Evolutionary conservation across 2,888 invertebrate genomes (phyloP).

Genomic region (Synergus laeviventris): DNA sequence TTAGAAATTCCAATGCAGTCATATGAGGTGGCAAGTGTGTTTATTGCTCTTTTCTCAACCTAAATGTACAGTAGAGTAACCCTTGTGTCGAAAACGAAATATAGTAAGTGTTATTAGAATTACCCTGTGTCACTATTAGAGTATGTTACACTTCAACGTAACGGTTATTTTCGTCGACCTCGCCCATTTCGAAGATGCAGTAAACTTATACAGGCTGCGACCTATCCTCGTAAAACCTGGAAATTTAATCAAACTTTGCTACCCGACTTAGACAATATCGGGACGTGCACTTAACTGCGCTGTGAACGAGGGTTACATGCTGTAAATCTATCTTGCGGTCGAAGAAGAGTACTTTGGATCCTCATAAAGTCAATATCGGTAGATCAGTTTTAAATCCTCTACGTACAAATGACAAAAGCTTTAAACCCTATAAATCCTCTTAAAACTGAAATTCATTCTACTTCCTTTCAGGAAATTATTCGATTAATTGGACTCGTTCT

Average conservation of each 20-base stretch:
- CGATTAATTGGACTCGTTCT: not conserved
- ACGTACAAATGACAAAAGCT: slow-evolving; percentile 18
- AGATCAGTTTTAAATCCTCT: not conserved
- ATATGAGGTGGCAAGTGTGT: slow-evolving; percentile 45
- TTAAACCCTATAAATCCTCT: not conserved
- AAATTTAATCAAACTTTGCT: slow-evolving; percentile 67
- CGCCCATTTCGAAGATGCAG: slow-evolving; percentile 43
- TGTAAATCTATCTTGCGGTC: slow-evolving; percentile 49
- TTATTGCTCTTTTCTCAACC: slow-evolving; percentile 43
- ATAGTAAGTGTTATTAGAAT: not conserved
- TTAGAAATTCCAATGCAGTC: slow-evolving; percentile 51
- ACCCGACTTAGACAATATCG: slow-evolving; percentile 55
- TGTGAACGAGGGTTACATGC: slow-evolving; percentile 44
- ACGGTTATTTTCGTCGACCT: slow-evolving; percentile 43
- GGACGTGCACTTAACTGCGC: slow-evolving; percentile 44
- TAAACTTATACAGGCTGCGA: slow-evolving; percentile 49
- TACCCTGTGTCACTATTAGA: slow-evolving; percentile 21
- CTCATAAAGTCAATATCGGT: slow-evolving; percentile 40
- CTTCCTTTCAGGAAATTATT: not conserved
- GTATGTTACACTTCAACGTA: slow-evolving; percentile 14
- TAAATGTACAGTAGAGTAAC: not conserved
- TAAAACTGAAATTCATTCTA: not conserved
- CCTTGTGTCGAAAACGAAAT: slow-evolving; percentile 40
- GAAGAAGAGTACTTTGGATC: slow-evolving; percentile 43
- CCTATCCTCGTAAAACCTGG: slow-evolving; percentile 61